Conservation (phyloP, 2,888 invertebrate genomes). For the Apodemia mormo region DNA sequence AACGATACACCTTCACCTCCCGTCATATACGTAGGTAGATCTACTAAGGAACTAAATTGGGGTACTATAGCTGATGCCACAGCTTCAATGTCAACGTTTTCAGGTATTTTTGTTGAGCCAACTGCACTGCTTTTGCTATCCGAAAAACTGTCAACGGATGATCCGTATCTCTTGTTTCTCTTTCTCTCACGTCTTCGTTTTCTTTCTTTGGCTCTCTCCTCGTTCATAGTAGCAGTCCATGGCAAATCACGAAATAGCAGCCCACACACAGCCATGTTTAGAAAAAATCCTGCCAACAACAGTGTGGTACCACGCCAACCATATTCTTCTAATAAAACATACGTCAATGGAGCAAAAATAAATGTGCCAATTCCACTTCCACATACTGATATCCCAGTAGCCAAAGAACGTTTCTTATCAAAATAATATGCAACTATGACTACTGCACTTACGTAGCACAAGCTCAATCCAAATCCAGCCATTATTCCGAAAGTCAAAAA, state of each 20-base stretch:
- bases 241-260: conserved; percentile 88
- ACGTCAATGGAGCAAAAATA: conserved; percentile 90
- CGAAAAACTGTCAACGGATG: conserved; percentile 87
- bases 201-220: conserved; percentile 83
- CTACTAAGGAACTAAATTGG: conserved; percentile 90
- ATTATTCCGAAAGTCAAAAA: conserved; percentile 92
- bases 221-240: conserved; percentile 81
- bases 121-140: conserved; percentile 86
- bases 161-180: conserved; percentile 79
- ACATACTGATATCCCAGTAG: conserved; percentile 92
- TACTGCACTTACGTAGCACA: conserved; percentile 94
- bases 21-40: conserved; percentile 91
- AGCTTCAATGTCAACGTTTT: conserved; percentile 59
- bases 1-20: conserved; percentile 89
- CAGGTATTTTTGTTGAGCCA: conserved; percentile 74
- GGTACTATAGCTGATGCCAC: conserved; percentile 68
- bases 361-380: conserved; percentile 95
- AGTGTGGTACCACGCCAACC: conserved; percentile 92
- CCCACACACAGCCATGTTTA: conserved; percentile 91
- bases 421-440: conserved; percentile 96
- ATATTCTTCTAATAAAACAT: conserved; percentile 87
- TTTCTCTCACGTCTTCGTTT: conserved; percentile 82
- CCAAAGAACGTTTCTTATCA: conserved; percentile 90
- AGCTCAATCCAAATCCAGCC: conserved; percentile 91
- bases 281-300: conserved; percentile 90